A percentile compares a stretch with the other conserved stretches of the same genome.
Conservation (phyloP, 2,113 vertebrate genomes). For the Caracal caracal region DNA sequence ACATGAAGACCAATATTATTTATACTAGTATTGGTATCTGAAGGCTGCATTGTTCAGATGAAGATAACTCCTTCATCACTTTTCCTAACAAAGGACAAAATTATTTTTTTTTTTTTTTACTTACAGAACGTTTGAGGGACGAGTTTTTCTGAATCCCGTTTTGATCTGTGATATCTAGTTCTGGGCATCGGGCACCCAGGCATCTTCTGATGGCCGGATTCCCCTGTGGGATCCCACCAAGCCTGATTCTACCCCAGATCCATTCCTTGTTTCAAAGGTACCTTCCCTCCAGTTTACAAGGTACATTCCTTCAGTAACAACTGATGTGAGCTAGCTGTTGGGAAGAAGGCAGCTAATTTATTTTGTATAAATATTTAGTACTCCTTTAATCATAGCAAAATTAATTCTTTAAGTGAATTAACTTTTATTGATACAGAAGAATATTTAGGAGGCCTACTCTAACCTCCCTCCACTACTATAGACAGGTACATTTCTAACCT, state of each 20-base stretch:
- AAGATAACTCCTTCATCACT: background rate
- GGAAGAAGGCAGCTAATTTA: background rate
- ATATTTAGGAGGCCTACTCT: background rate
- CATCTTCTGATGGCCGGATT: background rate
- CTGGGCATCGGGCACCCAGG: background rate
- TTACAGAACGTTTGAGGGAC: background rate
- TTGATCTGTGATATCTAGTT: background rate
- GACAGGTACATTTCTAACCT: background rate
- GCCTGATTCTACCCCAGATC: rapidly evolving
- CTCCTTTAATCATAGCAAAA: background rate
- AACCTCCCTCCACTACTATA: background rate
- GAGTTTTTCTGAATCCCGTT: background rate
- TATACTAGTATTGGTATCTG: background rate
- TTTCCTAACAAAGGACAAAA: background rate
- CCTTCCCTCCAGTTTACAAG: background rate
- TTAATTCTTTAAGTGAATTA: background rate
- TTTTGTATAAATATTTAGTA: background rate
- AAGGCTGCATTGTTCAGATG: background rate
- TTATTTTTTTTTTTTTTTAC: background rate
- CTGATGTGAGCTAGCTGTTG: background rate
- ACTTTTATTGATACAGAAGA: background rate
- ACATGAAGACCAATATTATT: background rate
- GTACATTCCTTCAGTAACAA: background rate
- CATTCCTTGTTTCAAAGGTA: background rate
- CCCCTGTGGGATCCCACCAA: background rate